Conservation (phyloP, 2,113 vertebrate genomes). For the Columba janthina region DNA sequence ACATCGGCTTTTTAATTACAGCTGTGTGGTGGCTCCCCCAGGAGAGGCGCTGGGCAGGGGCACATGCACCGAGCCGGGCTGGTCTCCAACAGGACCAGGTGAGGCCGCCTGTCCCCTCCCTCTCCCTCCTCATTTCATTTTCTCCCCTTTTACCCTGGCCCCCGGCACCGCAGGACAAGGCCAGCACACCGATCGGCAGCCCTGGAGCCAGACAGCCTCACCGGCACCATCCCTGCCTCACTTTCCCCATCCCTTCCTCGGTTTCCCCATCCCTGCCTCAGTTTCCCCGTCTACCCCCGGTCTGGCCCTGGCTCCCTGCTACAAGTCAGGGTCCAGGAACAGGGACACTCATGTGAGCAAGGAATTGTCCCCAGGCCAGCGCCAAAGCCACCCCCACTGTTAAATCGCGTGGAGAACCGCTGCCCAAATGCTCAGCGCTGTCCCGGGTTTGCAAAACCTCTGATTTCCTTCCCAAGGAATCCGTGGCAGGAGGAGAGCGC, state of each 20-base stretch:
- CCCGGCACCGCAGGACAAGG: fast-evolving
- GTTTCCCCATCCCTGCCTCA: background rate
- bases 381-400: background rate
- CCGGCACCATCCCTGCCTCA: background rate
- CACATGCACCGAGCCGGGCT: background rate
- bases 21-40: background rate
- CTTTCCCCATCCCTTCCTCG: background rate
- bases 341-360: fast-evolving
- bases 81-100: no score
- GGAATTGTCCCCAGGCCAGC: background rate
- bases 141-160: background rate
- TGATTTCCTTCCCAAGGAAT: background rate
- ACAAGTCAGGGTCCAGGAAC: background rate
- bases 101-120: background rate
- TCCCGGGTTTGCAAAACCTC: background rate
- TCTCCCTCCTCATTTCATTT: background rate
- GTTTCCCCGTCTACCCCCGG: background rate
- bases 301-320: background rate
- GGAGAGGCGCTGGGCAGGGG: background rate
- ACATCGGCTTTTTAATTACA: background rate
- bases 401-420: fast-evolving
- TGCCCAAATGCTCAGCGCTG: background rate
- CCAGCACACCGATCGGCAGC: fast-evolving
- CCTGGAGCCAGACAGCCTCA: background rate
- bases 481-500: background rate